Conservation (phyloP, 2,113 vertebrate genomes). For the Dipodomys merriami region DNA sequence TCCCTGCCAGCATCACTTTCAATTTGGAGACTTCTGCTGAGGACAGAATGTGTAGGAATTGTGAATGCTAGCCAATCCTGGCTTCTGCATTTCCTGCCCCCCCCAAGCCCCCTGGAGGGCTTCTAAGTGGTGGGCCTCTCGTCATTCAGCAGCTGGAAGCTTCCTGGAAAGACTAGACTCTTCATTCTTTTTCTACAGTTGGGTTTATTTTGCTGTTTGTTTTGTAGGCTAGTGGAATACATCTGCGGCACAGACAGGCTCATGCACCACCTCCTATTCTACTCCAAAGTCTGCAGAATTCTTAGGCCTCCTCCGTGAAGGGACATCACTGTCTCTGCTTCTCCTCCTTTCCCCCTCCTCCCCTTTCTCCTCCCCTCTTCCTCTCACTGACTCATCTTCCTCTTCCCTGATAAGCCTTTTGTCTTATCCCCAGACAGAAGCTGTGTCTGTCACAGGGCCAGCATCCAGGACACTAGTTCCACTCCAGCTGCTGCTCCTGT, state of each 20-base stretch:
- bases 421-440: conserved; percentile 52
- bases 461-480: conserved; percentile 61
- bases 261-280: neutral
- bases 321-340: neutral
- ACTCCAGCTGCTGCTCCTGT: conserved; percentile 69
- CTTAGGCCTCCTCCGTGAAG: neutral
- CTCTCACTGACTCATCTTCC: neutral
- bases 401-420: neutral
- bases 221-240: neutral
- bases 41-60: neutral
- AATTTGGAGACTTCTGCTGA: neutral
- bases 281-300: neutral
- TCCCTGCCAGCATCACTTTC: conserved; percentile 28
- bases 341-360: neutral
- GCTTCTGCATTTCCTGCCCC: neutral
- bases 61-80: neutral
- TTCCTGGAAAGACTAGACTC: neutral
- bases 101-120: neutral
- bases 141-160: neutral
- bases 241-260: neutral
- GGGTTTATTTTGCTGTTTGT: conserved; percentile 51
- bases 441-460: conserved; percentile 64
- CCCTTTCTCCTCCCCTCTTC: neutral
- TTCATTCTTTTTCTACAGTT: neutral
- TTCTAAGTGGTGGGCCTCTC: neutral